Evolutionary conservation across 1,140 invertebrate genomes (phyloP).

Genomic region (Zaprionus kolodkinae): DNA sequence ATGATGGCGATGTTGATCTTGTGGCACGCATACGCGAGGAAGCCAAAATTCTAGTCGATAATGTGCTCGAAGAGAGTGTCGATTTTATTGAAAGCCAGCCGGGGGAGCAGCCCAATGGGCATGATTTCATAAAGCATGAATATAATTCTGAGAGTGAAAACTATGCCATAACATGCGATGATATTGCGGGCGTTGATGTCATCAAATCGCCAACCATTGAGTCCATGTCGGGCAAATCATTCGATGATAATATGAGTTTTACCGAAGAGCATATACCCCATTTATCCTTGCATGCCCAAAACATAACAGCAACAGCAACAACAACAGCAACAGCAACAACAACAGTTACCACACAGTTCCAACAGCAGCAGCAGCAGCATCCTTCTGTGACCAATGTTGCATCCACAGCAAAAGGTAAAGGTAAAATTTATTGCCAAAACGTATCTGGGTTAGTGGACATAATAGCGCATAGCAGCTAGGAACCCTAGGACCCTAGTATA

Average conservation of each 20-base stretch:
- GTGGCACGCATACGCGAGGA: slow-evolving; percentile 73
- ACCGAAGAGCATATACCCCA: slow-evolving; percentile 74
- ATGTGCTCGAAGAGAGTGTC: slow-evolving; percentile 82
- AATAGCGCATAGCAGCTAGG: slow-evolving; percentile 43
- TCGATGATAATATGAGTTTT: slow-evolving; percentile 84
- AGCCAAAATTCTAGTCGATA: slow-evolving; percentile 81
- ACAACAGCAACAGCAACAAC: slow-evolving; percentile 38
- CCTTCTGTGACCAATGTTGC: slow-evolving; percentile 45
- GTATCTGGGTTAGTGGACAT: slow-evolving; percentile 51
- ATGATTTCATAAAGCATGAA: slow-evolving; percentile 65
- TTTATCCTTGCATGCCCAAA: slow-evolving; percentile 72
- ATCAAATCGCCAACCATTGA: slow-evolving; percentile 84
- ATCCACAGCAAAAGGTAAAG: slow-evolving; percentile 63
- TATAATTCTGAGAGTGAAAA: slow-evolving; percentile 84
- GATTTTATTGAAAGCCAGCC: slow-evolving; percentile 75
- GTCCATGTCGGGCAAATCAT: slow-evolving; percentile 84
- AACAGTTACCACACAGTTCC: slow-evolving; percentile 58
- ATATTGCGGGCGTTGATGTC: slow-evolving; percentile 80
- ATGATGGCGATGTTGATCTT: slow-evolving; percentile 59
- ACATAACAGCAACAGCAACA: slow-evolving; percentile 35
- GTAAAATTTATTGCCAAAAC: slow-evolving; percentile 42
- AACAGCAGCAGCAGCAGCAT: slow-evolving; percentile 58
- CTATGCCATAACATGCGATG: slow-evolving; percentile 84
- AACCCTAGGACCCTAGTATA: slow-evolving; percentile 29
- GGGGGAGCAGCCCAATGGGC: slow-evolving; percentile 68